Evolutionary conservation across 2,797 vertebrate genomes (phyloP).

Genomic region (Diglossa cyanea): DNA sequence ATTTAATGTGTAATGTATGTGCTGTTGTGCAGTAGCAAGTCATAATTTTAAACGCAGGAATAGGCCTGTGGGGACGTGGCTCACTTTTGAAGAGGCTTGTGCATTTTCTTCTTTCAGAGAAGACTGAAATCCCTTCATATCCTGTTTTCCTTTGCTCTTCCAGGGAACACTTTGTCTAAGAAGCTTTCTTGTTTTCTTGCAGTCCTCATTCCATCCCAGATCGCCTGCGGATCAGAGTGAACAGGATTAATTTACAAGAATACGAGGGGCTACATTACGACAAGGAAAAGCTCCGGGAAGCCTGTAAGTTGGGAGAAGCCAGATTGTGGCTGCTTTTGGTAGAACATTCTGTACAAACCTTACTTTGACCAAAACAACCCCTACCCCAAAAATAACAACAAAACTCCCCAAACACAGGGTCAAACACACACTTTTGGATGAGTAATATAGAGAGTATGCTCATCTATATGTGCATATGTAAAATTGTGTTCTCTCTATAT

Average conservation of each 20-base stretch:
- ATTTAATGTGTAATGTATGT: not conserved
- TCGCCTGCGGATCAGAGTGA: slow-evolving; percentile 92
- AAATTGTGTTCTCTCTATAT: not conserved
- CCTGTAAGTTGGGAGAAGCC: slow-evolving; percentile 83
- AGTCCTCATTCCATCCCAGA: slow-evolving; percentile 94
- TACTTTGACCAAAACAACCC: not conserved
- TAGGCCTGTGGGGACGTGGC: not conserved
- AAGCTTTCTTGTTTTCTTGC: slow-evolving; percentile 62
- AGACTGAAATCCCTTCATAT: not conserved
- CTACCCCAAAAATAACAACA: not conserved
- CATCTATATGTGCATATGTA: not conserved
- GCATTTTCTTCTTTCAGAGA: not conserved
- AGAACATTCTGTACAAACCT: not conserved
- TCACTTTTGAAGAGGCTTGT: not conserved
- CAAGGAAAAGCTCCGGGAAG: slow-evolving; percentile 94
- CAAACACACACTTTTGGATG: not conserved
- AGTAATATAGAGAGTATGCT: not conserved
- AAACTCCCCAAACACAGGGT: rapidly evolving
- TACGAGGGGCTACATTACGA: slow-evolving; percentile 94
- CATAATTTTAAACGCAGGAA: not conserved
- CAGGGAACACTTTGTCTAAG: not conserved
- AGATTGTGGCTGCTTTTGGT: not conserved
- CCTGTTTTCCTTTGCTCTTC: not conserved
- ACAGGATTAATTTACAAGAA: slow-evolving; percentile 92
- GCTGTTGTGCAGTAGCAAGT: not conserved